These are phyloP conservation scores for Antheraea pernyi DNA, from an alignment of 1,140 invertebrate species.

Conservation along the genomic window DNA sequence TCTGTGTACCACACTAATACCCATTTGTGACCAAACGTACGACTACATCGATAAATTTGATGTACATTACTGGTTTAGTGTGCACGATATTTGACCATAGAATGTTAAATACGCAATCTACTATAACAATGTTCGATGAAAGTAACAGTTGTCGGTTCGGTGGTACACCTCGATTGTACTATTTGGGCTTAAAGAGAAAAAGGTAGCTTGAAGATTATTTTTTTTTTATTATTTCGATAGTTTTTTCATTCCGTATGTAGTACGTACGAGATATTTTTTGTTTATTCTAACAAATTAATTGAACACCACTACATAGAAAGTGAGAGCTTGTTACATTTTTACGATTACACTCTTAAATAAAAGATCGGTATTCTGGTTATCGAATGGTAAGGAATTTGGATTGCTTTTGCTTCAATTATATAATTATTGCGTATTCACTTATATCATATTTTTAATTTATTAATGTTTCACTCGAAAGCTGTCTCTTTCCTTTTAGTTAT, in stretches of 20 bases:
- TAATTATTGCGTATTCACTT: not conserved
- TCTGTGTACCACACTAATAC: not conserved
- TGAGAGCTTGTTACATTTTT: not conserved
- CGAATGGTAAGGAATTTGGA: not conserved
- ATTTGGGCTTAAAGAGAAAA: conserved; percentile 30
- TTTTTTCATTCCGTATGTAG: conserved; percentile 22
- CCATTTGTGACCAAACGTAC: not conserved
- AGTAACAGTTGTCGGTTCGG: conserved; percentile 15
- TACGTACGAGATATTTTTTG: conserved; percentile 31
- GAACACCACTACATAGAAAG: not conserved
- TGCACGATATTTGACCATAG: not conserved
- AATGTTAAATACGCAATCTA: not conserved
- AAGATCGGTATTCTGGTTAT: not conserved
- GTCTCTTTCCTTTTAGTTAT: not conserved
- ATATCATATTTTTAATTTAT: not conserved
- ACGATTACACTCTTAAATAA: not conserved
- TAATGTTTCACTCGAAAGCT: not conserved
- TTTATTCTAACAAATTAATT: not conserved
- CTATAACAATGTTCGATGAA: not conserved
- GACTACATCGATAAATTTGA: not conserved
- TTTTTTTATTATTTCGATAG: conserved; percentile 22
- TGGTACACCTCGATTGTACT: conserved; percentile 32
- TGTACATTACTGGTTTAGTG: conserved; percentile 33
- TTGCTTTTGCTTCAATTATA: not conserved
- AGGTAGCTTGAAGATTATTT: conserved; percentile 24